These are phyloP conservation scores for Irena cyanogastra DNA, from an alignment of 2,113 vertebrate genomes.

Conservation along the genomic window DNA sequence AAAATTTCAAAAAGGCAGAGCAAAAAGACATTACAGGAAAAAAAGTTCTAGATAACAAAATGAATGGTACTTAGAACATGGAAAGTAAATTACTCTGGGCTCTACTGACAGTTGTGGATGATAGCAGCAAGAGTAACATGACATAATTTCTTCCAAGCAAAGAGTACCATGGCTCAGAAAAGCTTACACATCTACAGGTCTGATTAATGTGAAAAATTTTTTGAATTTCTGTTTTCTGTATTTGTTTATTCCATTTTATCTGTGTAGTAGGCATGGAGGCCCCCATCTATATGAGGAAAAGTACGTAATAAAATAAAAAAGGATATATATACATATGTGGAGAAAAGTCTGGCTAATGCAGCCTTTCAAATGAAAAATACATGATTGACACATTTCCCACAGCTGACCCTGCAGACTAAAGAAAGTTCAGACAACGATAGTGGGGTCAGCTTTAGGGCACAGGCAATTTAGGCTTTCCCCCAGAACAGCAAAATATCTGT, in stretches of 20 bases:
- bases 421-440: not conserved
- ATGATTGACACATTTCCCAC: not conserved
- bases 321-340: fast-evolving
- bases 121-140: not conserved
- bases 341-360: not conserved
- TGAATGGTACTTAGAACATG: not conserved
- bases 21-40: not conserved
- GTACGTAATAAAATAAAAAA: not conserved
- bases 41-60: not conserved
- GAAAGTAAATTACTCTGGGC: not conserved
- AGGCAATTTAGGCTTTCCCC: not conserved
- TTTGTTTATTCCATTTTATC: not conserved
- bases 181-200: not conserved
- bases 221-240: fast-evolving
- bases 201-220: not conserved
- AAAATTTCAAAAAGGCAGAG: not conserved
- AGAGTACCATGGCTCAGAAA: not conserved
- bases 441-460: not conserved
- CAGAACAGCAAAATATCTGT: not conserved
- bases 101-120: not conserved
- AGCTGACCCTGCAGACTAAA: not conserved
- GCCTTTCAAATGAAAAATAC: not conserved
- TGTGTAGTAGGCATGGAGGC: not conserved
- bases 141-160: not conserved
- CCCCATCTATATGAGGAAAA: not conserved